Base-by-base conservation (phyloP, 92 coral and sea anemone species). In the Galaxea fascicularis region DNA sequence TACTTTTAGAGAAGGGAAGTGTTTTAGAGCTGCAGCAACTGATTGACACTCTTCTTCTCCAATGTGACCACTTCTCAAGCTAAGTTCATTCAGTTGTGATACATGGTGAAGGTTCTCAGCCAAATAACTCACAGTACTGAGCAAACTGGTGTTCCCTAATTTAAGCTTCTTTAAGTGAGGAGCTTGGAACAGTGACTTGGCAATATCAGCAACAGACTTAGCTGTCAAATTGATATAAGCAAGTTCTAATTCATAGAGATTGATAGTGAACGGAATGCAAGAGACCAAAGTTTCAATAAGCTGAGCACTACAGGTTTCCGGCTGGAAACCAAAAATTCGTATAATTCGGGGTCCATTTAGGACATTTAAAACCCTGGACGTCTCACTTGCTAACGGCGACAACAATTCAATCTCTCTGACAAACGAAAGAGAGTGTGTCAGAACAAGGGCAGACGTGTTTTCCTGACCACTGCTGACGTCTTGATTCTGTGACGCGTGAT, bases 111-210 rank as follows among this genome's bases (percentile, higher is more conserved):
- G 65, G 18, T 53, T 74, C 25, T 8, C 7, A 8, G 49, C 47
- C 28, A 74, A 52, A 74, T 3, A 20, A 4, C 68, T 39, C 1
- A 0, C 0, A 65, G 0, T 13, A 26, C 57, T 54, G 0, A 14
- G 26, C 41, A 35, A 35, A 35, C 6, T 35, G 54, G 22, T 76
- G 0, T 0, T 0, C 4, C 68, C 20, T 68, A 76, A 56, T 13
- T n/a, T 4, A 15, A 76, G 80, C 35, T 11, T 16, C 0, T 21
- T 68, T 24, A 76, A 39, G 21, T 58, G 35, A 10, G 69, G 69
- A 15, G 69, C 52, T 13, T 76, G 54, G 14, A 30, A 22, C 22
- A 76, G 80, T 39, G 80, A 76, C 54, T 11, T 24, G 17, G 68
- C 68, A 8, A 76, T 57, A 0, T 20, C 14, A 30, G 54, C 3